These are phyloP conservation scores for Micromesistius poutassou DNA, from an alignment of 2,797 vertebrate genomes.

Conservation along the genomic window DNA sequence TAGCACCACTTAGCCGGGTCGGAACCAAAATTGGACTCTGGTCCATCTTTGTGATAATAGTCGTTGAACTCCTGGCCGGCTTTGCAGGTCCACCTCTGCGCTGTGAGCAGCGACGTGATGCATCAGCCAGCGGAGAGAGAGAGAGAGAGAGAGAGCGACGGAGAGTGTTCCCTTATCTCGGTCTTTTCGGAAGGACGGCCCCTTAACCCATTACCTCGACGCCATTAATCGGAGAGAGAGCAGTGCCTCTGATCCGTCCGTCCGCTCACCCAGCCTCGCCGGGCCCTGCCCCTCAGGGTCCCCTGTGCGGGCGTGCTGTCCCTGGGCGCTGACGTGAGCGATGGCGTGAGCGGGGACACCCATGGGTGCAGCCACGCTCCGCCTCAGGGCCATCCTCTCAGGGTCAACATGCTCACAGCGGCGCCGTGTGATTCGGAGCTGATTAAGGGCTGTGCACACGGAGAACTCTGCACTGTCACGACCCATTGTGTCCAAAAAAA, in stretches of 20 bases:
- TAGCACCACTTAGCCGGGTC: background rate
- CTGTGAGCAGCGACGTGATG: background rate
- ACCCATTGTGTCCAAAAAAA: background rate
- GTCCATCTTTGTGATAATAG: background rate
- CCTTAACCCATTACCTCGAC: background rate
- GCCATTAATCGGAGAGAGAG: background rate
- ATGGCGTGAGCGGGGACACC: background rate
- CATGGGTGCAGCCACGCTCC: background rate
- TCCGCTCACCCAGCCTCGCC: background rate
- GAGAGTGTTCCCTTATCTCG: background rate
- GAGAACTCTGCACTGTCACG: background rate
- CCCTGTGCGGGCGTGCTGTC: background rate
- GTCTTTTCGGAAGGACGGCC: background rate
- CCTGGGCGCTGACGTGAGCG: background rate
- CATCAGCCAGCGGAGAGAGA: no score
- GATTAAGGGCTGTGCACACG: background rate
- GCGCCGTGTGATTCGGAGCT: background rate
- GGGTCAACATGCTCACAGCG: no score
- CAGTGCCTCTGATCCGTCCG: background rate
- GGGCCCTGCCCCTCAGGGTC: background rate
- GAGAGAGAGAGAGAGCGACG: background rate
- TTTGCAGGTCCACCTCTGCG: background rate
- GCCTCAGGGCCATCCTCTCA: no score
- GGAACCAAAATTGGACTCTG: background rate
- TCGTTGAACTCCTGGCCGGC: background rate